Conservation (phyloP, 1,140 invertebrate species). For the Coelopa frigida region DNA sequence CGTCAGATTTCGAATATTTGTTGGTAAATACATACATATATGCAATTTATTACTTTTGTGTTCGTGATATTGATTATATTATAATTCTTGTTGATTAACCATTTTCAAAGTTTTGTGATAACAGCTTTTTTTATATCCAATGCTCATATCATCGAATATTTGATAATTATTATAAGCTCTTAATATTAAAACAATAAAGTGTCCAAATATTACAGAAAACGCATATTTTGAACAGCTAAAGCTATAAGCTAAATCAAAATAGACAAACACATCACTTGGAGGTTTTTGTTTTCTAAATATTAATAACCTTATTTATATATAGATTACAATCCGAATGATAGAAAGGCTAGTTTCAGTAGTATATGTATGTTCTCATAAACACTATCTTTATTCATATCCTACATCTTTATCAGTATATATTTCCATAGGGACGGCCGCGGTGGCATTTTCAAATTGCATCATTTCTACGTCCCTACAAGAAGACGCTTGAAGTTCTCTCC, state of each 20-base stretch:
- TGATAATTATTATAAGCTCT: slow-evolving; percentile 4
- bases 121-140: slow-evolving; percentile 10
- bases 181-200: slow-evolving; percentile 12
- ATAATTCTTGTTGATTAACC: slow-evolving; percentile 21
- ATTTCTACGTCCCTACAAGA: slow-evolving; percentile 71
- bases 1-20: too few relatives aligned
- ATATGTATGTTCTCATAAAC: neutral
- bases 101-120: slow-evolving; percentile 11
- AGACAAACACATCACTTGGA: neutral
- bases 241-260: too few relatives aligned
- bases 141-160: slow-evolving; percentile 13
- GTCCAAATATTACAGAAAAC: slow-evolving; percentile 8
- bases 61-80: slow-evolving; percentile 19
- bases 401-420: slow-evolving; percentile 42
- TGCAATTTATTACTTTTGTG: too few relatives aligned
- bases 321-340: too few relatives aligned
- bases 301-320: neutral
- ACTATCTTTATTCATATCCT: slow-evolving; percentile 16
- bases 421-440: slow-evolving; percentile 21
- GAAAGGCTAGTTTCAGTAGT: too few relatives aligned
- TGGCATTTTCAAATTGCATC: slow-evolving; percentile 36
- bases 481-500: slow-evolving; percentile 75
- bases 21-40: too few relatives aligned
- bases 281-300: neutral
- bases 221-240: too few relatives aligned